Evolutionary conservation across 2,113 vertebrate species (phyloP), one percentile per base, ranked within the genome.

Genomic region (Ciconia maguari): DNA sequence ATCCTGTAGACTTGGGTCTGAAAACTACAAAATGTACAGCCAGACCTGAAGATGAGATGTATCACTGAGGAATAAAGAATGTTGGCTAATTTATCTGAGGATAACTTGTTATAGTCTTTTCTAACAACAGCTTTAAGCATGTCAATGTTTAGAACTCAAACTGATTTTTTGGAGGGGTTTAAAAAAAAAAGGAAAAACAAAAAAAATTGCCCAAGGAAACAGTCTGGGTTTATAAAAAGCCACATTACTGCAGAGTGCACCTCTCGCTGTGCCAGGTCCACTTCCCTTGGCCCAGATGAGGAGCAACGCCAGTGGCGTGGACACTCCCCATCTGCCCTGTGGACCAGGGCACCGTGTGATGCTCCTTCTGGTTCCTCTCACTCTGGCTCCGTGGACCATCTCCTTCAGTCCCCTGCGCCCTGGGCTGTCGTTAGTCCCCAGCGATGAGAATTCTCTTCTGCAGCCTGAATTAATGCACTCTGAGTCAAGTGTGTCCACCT

Each of bases 31-130:
- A 21, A 21, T 55, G 2, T 52, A 19, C 49, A 55, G n/a, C 32
- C 46, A 87, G 51, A 38, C 18, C 30, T 80, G 46, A 97, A 77
- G 77, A 52, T 70, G 81, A 92, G 72, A 34, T 13, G 7, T 70
- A 71, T 93, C 68, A 66, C 61, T 10, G 16, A 80, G 41, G n/a
- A 96, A 30, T 29, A 58, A 94, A 91, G 42, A 87, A 60, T 61
- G 42, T 49, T 97, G 69, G 42, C 24, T 82, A 48, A 41, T 93
- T 93, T 88, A 32, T 49, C 42, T 42, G 7, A 95, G 42, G 51
- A 55, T 48, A 71, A 25, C 79, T 96, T 97, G 30, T 44, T 90
- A 88, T 2, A 30, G 36, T 18, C 74, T 96, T 96, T 97, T 91
- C 83, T 91, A 96, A 90, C 34, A 93, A 64, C 4, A 74, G 64